Conservation (phyloP, 2,797 vertebrate species). For the Phalloptychus januarius region DNA sequence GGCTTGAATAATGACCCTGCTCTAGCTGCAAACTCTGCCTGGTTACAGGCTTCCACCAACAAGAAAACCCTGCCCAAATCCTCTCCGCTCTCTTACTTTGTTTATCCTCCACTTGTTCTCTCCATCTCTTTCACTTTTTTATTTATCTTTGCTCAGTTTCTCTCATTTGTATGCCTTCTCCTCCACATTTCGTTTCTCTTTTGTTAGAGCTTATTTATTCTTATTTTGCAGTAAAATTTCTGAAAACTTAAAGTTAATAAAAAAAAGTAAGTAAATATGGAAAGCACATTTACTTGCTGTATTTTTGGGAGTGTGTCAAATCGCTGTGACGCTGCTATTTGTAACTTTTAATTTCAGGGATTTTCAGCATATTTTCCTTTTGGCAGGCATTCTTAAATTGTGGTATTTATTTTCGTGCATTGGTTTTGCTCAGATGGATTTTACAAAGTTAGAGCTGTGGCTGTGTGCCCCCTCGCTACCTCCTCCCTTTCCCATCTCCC, state of each 20-base stretch:
- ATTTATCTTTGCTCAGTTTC: slow-evolving; percentile 29
- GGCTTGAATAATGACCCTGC: slow-evolving; percentile 77
- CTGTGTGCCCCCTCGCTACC: slow-evolving; percentile 36
- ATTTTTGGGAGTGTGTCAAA: slow-evolving; percentile 51
- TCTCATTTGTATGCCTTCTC: neutral
- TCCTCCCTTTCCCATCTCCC: slow-evolving; percentile 63
- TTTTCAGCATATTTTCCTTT: slow-evolving; percentile 22
- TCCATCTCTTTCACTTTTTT: slow-evolving; percentile 12
- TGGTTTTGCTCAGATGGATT: slow-evolving; percentile 55
- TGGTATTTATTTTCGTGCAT: slow-evolving; percentile 44
- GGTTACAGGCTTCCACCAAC: slow-evolving; percentile 64
- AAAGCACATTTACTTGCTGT: slow-evolving; percentile 28
- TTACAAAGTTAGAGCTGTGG: slow-evolving; percentile 50
- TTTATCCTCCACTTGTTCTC: slow-evolving; percentile 12
- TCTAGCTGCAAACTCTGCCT: slow-evolving; percentile 71
- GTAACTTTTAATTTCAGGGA: slow-evolving; percentile 40
- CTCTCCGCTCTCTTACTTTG: slow-evolving; percentile 31
- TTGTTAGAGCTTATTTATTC: slow-evolving; percentile 10
- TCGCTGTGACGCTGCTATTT: slow-evolving; percentile 31
- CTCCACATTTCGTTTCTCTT: neutral
- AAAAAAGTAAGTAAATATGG: slow-evolving; percentile 33
- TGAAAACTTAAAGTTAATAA: slow-evolving; percentile 28
- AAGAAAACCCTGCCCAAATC: slow-evolving; percentile 54
- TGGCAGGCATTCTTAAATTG: slow-evolving; percentile 43
- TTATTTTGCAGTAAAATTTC: slow-evolving; percentile 20